Percentiles rank a stretch among this genome's conserved stretches.
Evolutionary conservation across 1,140 invertebrate species (phyloP).

Genomic region (Drosophila carrolli): DNA sequence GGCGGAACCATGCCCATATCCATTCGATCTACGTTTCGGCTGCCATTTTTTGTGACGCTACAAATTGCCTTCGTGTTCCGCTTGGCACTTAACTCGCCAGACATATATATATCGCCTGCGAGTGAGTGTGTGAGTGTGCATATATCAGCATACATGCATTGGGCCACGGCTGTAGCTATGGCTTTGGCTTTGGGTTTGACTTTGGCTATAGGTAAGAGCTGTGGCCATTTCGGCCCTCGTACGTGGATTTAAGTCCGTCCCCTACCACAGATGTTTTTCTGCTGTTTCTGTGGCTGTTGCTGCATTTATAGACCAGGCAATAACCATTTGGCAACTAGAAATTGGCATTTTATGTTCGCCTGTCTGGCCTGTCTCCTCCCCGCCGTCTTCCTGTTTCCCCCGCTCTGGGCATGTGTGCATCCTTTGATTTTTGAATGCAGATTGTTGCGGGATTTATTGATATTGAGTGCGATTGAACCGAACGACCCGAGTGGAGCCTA

Average conservation of each 20-base stretch:
- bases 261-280: neutral
- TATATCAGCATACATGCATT: slow-evolving; percentile 33
- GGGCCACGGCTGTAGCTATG: slow-evolving; percentile 16
- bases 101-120: slow-evolving; percentile 4
- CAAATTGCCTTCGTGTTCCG: slow-evolving; percentile 68
- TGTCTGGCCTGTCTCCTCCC: slow-evolving; percentile 45
- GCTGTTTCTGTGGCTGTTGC: slow-evolving; percentile 15
- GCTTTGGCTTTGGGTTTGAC: slow-evolving; percentile 28
- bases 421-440: slow-evolving; percentile 82
- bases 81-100: slow-evolving; percentile 67
- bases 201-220: slow-evolving; percentile 51
- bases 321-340: slow-evolving; percentile 82
- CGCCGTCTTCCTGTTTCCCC: neutral
- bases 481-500: slow-evolving; percentile 6
- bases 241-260: slow-evolving; percentile 49
- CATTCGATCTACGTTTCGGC: slow-evolving; percentile 31
- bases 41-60: slow-evolving; percentile 52
- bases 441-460: slow-evolving; percentile 76
- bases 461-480: slow-evolving; percentile 63
- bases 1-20: slow-evolving; percentile 12
- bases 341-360: slow-evolving; percentile 80
- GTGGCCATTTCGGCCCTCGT: slow-evolving; percentile 50
- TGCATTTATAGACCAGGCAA: slow-evolving; percentile 65
- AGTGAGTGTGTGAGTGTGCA: neutral
- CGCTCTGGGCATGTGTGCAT: slow-evolving; percentile 45